These are phyloP conservation scores for Chrosomus eos DNA, from an alignment of 2,797 vertebrate genomes.

Conservation along the genomic window DNA sequence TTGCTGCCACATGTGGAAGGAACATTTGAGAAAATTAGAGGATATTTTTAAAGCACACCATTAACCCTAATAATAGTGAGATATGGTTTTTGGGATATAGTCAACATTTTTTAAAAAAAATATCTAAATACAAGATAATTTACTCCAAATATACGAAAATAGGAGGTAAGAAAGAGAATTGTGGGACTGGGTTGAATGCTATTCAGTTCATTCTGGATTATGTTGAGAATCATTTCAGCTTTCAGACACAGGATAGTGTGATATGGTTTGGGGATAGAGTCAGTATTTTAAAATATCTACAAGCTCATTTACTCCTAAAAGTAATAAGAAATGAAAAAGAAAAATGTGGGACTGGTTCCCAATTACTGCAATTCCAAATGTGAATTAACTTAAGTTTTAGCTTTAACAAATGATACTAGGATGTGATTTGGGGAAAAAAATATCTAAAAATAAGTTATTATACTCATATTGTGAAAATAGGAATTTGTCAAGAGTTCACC, in stretches of 20 bases:
- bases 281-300: not conserved
- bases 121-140: not conserved
- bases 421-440: not conserved
- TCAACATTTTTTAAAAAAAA: not conserved
- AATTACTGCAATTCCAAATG: not conserved
- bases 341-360: not conserved
- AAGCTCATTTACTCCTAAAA: not conserved
- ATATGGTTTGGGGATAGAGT: not conserved
- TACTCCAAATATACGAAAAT: not conserved
- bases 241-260: not conserved
- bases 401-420: not conserved
- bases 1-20: not conserved
- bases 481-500: too few species aligned
- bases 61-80: not conserved
- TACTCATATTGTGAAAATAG: not conserved
- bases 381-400: not conserved
- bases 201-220: not conserved
- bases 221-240: not conserved
- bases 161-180: not conserved
- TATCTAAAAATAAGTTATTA: not conserved
- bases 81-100: not conserved
- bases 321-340: not conserved
- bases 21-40: slow-evolving; percentile 15
- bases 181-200: not conserved
- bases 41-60: not conserved